These are phyloP conservation scores for Cartodere bifasciata DNA, from an alignment of 2,888 invertebrate species.

Conservation along the genomic window DNA sequence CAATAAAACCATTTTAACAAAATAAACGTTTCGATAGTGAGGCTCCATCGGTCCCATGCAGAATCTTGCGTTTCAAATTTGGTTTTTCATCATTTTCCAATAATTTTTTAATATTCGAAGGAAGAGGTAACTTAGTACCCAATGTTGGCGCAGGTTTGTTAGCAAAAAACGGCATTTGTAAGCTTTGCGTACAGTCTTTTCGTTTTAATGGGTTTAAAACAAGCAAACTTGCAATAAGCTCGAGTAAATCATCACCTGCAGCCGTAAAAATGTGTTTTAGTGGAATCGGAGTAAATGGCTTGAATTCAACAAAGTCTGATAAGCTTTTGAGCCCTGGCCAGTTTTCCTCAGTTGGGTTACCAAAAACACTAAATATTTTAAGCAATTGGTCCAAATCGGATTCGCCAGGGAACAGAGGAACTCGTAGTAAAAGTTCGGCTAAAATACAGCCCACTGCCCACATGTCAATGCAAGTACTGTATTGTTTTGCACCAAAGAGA, in stretches of 20 bases:
- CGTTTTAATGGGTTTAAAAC: slow-evolving; percentile 72
- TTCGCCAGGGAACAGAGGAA: slow-evolving; percentile 92
- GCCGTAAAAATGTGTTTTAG: slow-evolving; percentile 91
- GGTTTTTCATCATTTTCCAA: slow-evolving; percentile 47
- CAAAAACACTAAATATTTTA: slow-evolving; percentile 88
- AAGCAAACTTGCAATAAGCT: slow-evolving; percentile 64
- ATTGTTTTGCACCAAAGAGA: slow-evolving; percentile 87
- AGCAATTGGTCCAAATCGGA: slow-evolving; percentile 94
- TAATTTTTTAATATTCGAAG: slow-evolving; percentile 46
- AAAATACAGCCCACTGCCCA: slow-evolving; percentile 99
- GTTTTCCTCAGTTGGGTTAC: slow-evolving; percentile 81
- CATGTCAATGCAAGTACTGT: slow-evolving; percentile 93
- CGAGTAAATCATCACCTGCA: slow-evolving; percentile 81
- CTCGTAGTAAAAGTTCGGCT: slow-evolving; percentile 81
- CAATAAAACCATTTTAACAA: slow-evolving; percentile 34
- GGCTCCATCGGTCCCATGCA: slow-evolving; percentile 57
- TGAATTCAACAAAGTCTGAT: slow-evolving; percentile 89
- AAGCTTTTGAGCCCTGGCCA: slow-evolving; percentile 80
- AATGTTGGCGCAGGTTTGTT: slow-evolving; percentile 82
- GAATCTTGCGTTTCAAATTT: slow-evolving; percentile 62
- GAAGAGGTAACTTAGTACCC: slow-evolving; percentile 72
- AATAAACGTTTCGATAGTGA: slow-evolving; percentile 54
- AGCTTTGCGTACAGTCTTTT: slow-evolving; percentile 68
- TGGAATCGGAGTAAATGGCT: slow-evolving; percentile 70
- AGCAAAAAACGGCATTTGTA: slow-evolving; percentile 82